These are phyloP conservation scores for Paramisgurnus dabryanus DNA, from an alignment of 2,113 vertebrate genomes.

Conservation along the genomic window DNA sequence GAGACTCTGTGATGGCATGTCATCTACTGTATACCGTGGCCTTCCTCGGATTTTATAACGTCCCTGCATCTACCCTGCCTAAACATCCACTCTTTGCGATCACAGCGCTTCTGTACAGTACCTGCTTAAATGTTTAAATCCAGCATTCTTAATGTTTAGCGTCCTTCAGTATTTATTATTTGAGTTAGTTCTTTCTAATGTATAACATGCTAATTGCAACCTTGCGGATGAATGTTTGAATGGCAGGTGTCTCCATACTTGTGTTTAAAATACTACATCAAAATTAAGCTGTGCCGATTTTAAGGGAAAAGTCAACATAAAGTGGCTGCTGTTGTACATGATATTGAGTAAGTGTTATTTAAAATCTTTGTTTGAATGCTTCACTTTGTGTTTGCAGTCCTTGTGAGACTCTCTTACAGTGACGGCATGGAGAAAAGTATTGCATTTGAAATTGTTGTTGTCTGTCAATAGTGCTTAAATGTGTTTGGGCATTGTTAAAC, in stretches of 20 bases:
- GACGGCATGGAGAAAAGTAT: constrained; percentile 20
- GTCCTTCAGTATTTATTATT: not conserved
- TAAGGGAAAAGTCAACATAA: not conserved
- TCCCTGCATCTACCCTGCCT: not conserved
- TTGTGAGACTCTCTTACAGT: constrained; percentile 21
- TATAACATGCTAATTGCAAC: constrained; percentile 4
- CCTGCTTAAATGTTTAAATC: not conserved
- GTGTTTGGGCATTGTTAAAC: not conserved
- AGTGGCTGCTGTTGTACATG: constrained; percentile 13
- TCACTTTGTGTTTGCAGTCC: constrained; percentile 21
- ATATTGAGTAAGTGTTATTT: constrained; percentile 11
- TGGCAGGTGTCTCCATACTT: not conserved
- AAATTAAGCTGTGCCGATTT: constrained; percentile 1
- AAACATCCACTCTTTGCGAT: not conserved
- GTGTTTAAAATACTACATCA: not conserved
- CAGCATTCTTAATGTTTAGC: not conserved
- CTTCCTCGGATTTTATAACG: constrained; percentile 23
- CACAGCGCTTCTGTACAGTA: not conserved
- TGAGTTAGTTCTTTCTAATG: not conserved
- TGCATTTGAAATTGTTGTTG: constrained; percentile 12
- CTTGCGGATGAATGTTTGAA: not conserved
- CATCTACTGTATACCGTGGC: constrained; percentile 3
- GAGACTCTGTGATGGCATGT: constrained; percentile 6
- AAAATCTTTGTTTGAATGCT: not conserved
- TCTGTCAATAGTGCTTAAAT: not conserved